These are phyloP conservation scores for Entelurus aequoreus DNA, from an alignment of 2,113 vertebrate species.

Conservation along the genomic window DNA sequence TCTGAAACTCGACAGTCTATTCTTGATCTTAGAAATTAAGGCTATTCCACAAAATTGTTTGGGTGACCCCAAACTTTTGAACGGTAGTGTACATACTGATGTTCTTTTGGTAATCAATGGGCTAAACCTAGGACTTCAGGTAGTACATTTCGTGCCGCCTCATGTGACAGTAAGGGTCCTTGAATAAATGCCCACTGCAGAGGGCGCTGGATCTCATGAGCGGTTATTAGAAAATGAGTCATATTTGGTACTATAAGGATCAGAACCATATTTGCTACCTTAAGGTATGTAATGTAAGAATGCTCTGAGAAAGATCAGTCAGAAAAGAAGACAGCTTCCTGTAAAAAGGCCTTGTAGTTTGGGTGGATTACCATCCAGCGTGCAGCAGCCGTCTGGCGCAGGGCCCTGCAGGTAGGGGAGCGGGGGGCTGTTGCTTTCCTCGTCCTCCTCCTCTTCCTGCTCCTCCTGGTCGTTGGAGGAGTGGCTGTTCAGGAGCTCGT, in stretches of 20 bases:
- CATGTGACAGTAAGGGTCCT: no score
- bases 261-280: neutral
- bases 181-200: no score
- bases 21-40: no score
- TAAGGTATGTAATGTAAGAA: neutral
- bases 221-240: neutral
- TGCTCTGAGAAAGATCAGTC: no score
- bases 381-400: conserved; percentile 92
- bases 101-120: no score
- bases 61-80: no score
- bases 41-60: no score
- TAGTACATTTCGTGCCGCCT: no score
- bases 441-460: conserved; percentile 85
- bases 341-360: neutral
- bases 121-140: no score
- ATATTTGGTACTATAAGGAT: neutral
- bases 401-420: conserved; percentile 89
- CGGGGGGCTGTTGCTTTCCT: conserved; percentile 90
- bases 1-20: no score
- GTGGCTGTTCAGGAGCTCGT: conserved; percentile 76
- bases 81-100: no score
- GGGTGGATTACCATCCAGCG: conserved; percentile 79
- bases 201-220: no score
- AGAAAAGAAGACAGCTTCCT: neutral
- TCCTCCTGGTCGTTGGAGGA: conserved; percentile 84